Evolutionary conservation across 2,888 invertebrate species (phyloP).

Genomic region (Campopleginae sp.): DNA sequence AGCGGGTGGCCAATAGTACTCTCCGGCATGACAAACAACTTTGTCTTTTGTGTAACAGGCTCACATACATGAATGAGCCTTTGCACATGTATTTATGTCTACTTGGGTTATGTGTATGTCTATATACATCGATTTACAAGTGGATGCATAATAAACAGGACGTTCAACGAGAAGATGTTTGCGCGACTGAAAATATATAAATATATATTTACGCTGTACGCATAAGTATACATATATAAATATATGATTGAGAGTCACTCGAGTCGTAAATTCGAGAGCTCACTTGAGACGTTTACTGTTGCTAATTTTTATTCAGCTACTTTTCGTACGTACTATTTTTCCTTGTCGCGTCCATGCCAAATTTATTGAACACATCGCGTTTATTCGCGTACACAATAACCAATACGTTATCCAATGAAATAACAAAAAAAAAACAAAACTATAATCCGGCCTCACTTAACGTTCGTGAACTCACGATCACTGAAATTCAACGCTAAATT

Average conservation of each 20-base stretch:
- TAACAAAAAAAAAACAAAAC: neutral
- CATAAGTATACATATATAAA: conserved; percentile 24
- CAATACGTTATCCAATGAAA: neutral
- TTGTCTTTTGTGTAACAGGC: conserved; percentile 24
- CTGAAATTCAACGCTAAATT: neutral
- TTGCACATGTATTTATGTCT: neutral
- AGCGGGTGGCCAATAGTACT: conserved; percentile 27
- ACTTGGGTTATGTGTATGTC: neutral
- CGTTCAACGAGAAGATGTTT: conserved; percentile 19
- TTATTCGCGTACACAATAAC: conserved; percentile 11
- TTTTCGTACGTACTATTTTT: conserved; percentile 28
- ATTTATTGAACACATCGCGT: conserved; percentile 39
- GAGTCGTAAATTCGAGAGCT: conserved; percentile 58
- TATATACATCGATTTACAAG: conserved; percentile 15
- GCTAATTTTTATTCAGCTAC: conserved; percentile 50
- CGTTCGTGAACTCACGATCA: neutral
- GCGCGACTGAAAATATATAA: neutral
- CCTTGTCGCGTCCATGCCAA: conserved; percentile 25
- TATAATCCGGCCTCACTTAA: conserved; percentile 1
- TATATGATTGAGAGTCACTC: conserved; percentile 60
- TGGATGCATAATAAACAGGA: conserved; percentile 21
- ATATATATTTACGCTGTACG: neutral
- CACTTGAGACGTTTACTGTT: conserved; percentile 55
- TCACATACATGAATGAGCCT: neutral
- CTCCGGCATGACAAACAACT: conserved; percentile 36